Percentiles rank a stretch among this genome's conserved stretches.
These are phyloP conservation scores for Sarcophaga peregrina DNA, from an alignment of 1,140 invertebrate species.

Conservation along the genomic window DNA sequence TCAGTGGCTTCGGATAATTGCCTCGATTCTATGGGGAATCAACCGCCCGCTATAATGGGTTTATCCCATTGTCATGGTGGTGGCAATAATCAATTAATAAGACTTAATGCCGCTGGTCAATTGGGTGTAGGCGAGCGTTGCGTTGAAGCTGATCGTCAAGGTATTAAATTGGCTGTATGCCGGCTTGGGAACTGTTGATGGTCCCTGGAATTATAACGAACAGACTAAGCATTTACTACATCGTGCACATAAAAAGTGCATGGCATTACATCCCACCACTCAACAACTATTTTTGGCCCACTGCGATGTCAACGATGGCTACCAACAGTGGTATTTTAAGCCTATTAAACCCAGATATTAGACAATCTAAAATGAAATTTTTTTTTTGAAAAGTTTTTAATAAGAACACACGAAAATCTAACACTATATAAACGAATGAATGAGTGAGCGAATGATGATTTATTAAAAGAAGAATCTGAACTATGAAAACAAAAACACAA, in stretches of 20 bases:
- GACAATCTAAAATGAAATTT: background rate
- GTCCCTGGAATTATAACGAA: slow-evolving; percentile 90
- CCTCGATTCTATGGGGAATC: slow-evolving; percentile 89
- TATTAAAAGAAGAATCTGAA: background rate
- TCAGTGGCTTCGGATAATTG: slow-evolving; percentile 83
- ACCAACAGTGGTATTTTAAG: slow-evolving; percentile 89
- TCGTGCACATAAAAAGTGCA: slow-evolving; percentile 82
- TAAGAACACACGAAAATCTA: background rate
- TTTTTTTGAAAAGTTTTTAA: no score
- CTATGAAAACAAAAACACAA: background rate
- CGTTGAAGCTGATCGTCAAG: slow-evolving; percentile 86
- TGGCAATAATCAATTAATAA: slow-evolving; percentile 94
- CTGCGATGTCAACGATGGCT: slow-evolving; percentile 86
- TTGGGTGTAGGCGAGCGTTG: slow-evolving; percentile 95
- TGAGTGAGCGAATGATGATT: background rate
- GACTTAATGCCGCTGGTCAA: slow-evolving; percentile 94
- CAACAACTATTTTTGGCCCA: slow-evolving; percentile 80
- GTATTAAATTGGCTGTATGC: slow-evolving; percentile 89
- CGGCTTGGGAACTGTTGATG: slow-evolving; percentile 88
- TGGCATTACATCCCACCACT: slow-evolving; percentile 86
- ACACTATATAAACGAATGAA: background rate
- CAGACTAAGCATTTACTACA: slow-evolving; percentile 82
- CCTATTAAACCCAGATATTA: slow-evolving; percentile 71
- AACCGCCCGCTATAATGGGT: slow-evolving; percentile 86
- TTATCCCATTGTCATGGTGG: slow-evolving; percentile 86